These are phyloP conservation scores for Eubucco bourcierii DNA, from an alignment of 2,113 vertebrate genomes.

Conservation along the genomic window DNA sequence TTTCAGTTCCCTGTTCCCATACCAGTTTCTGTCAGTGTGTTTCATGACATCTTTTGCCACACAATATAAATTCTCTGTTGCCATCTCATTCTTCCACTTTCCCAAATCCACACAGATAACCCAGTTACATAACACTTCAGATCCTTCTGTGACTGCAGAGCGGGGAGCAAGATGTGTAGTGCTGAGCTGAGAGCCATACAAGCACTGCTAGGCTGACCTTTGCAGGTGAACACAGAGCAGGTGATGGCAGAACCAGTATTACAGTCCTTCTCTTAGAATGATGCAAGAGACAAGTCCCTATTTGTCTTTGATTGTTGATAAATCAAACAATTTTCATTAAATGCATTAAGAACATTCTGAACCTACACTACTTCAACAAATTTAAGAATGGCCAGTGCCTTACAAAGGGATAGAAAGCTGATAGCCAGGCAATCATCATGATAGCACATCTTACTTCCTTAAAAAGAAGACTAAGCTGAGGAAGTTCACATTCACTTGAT, in stretches of 20 bases:
- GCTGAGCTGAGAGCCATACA: background rate
- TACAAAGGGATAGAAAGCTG: background rate
- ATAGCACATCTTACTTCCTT: background rate
- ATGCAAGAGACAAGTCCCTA: background rate
- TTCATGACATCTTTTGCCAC: background rate
- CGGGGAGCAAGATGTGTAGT: background rate
- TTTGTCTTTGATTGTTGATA: background rate
- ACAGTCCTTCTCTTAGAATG: background rate
- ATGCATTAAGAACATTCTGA: background rate
- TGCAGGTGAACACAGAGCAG: rapidly evolving
- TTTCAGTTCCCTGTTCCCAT: background rate
- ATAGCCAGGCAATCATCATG: background rate
- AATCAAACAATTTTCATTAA: background rate
- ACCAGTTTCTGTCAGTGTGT: background rate
- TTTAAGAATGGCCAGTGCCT: background rate
- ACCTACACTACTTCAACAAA: background rate
- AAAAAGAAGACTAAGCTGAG: background rate
- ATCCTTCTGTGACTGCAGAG: background rate
- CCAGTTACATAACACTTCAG: background rate
- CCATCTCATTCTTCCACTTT: background rate
- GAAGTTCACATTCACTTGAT: background rate
- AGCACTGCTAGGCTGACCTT: background rate
- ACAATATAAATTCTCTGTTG: rapidly evolving
- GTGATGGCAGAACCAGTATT: background rate
- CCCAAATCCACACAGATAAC: background rate